Base-by-base conservation (phyloP, 2,888 invertebrate genomes). In the Rhingia campestris region DNA sequence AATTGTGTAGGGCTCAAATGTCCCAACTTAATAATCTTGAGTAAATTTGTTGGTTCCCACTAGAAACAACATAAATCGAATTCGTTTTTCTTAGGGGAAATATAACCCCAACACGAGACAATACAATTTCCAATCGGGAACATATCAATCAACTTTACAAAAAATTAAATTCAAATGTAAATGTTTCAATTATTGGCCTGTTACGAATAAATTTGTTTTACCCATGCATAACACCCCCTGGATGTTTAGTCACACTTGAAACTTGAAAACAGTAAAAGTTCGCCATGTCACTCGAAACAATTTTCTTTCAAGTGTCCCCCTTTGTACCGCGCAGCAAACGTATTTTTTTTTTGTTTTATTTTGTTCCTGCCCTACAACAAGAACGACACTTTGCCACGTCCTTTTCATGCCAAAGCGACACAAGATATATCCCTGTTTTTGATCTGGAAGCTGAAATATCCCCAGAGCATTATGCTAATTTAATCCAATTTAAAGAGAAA, bases 391-490 rank as follows among this genome's bases (percentile, higher is more conserved):
- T 74, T 84, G 70, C 69, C 73, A 77, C 72, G 79, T 79, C 74
- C 64, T 74, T 84, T 64, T 35, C 54, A 69, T 74, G 79, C 35
- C 12, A 12, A 35, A 35, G 54, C 56, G 43, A 70, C 72, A 45
- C 73, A 74, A 80, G 64, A 66, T 66, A 64, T 74, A 73, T 79
- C 43, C 77, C 70, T 80, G 74, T 70, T 79, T 75, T 84, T 84
- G 80, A 80, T 84, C 80, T 75, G 43, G 45, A 32, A 63, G 12
- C 59, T 69, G 56, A 61, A 81, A 75, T 85, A 85, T 81, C 85
- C 81, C 81, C 63, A 63, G 81, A 85, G 85, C 85, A 85, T 85
- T 85, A 85, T 85, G 85, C 85, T 85, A 85, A 85, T 85, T 85
- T 76, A 81, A 85, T 85, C 81, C 72, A 81, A 85, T 85, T 85